A percentile compares a stretch with the other conserved stretches of the same genome.
These are phyloP conservation scores for Cremastinae sp. DNA, from an alignment of 2,888 invertebrate species.

Conservation along the genomic window DNA sequence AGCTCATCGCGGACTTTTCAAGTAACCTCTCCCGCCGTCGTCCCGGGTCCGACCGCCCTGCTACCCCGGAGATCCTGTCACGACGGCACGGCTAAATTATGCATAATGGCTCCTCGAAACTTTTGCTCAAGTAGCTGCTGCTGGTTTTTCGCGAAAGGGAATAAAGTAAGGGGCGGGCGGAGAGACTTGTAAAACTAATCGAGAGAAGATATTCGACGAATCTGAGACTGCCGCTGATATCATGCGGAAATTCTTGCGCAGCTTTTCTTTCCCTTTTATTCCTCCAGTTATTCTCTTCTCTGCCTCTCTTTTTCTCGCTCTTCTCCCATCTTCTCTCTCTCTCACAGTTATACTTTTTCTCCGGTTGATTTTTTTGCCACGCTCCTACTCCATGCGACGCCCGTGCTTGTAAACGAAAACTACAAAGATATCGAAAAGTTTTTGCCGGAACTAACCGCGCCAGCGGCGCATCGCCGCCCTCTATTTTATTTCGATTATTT, in stretches of 20 bases:
- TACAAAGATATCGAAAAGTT: constrained; percentile 39
- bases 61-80: constrained; percentile 15
- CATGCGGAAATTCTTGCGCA: constrained; percentile 22
- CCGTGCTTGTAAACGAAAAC: not conserved
- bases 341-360: too few relatives aligned
- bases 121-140: constrained; percentile 45
- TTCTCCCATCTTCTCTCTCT: not conserved
- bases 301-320: not conserved
- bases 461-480: not conserved
- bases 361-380: not conserved
- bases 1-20: constrained; percentile 53
- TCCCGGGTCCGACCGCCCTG: constrained; percentile 4
- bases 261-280: constrained; percentile 19
- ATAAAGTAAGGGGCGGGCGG: not conserved
- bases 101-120: constrained; percentile 59
- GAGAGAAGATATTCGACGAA: constrained; percentile 57
- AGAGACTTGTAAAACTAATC: constrained; percentile 59
- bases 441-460: constrained; percentile 12
- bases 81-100: constrained; percentile 48
- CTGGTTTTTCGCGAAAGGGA: constrained; percentile 28
- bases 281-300: constrained; percentile 23
- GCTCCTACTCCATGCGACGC: not conserved
- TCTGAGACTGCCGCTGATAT: constrained; percentile 30
- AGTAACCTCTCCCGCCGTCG: constrained; percentile 38
- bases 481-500: constrained; percentile 16